A percentile compares a stretch with the other conserved stretches of the same genome.
phyloP scores from a whole-genome alignment of 2,797 vertebrate species.

The Alauda arvensis region DNA sequence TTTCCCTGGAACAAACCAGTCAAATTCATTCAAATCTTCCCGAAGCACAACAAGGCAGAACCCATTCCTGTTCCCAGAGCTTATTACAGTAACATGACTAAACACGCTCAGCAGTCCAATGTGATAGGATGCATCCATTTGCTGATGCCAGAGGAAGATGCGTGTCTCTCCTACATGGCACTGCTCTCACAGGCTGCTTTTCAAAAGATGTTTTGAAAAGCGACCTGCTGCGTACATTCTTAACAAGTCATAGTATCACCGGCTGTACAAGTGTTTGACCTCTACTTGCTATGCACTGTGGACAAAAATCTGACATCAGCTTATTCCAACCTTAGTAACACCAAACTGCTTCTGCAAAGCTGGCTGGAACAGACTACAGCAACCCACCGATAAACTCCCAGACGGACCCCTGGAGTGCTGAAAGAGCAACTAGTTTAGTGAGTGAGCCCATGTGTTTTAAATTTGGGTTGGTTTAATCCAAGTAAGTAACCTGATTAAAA shows the following conservation, averaged over 20 bases:
- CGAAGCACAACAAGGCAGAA: background rate
- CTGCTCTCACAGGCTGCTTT: slow-evolving; percentile 46
- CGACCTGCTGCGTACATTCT: slow-evolving; percentile 53
- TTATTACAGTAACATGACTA: slow-evolving; percentile 47
- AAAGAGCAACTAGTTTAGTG: slow-evolving; percentile 27
- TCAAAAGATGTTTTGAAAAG: slow-evolving; percentile 58
- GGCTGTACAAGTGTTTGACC: slow-evolving; percentile 45
- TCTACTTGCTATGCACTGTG: slow-evolving; percentile 35
- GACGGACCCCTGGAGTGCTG: background rate
- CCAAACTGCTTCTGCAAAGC: slow-evolving; percentile 26
- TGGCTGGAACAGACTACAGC: background rate
- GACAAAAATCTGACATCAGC: slow-evolving; percentile 60
- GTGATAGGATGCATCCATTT: slow-evolving; percentile 51
- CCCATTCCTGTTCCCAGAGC: slow-evolving; percentile 23
- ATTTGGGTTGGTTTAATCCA: slow-evolving; percentile 40
- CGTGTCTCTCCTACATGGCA: slow-evolving; percentile 34
- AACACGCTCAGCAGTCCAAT: slow-evolving; percentile 24
- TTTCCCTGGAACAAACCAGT: slow-evolving; percentile 32
- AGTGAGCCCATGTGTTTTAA: slow-evolving; percentile 13
- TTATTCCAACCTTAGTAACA: slow-evolving; percentile 59
- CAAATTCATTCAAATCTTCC: slow-evolving; percentile 46
- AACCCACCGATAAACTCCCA: background rate
- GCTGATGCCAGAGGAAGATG: slow-evolving; percentile 54
- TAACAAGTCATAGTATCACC: slow-evolving; percentile 52
- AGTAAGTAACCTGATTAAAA: slow-evolving; percentile 49